Percentiles rank a stretch among this genome's conserved stretches.
phyloP scores from a whole-genome alignment of 2,113 vertebrate genomes.

The Penelope pileata region DNA sequence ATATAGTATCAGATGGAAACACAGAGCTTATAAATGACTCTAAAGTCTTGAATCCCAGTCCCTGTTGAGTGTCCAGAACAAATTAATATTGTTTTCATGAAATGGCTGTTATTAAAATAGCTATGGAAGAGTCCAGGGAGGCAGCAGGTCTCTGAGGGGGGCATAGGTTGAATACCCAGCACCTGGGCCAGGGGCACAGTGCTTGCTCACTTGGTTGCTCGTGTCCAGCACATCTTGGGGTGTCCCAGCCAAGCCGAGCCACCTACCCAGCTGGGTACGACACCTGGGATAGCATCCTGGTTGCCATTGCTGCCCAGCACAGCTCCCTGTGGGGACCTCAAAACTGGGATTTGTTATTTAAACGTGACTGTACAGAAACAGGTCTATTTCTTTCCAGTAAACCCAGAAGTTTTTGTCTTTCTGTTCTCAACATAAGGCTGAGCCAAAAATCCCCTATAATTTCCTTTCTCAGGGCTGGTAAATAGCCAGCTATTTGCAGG shows the following conservation, averaged over 20 bases:
- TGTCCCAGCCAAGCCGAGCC: not conserved
- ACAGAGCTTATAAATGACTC: not conserved
- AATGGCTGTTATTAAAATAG: not conserved
- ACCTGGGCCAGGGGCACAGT: rapidly evolving
- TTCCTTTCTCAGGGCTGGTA: not conserved
- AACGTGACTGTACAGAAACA: not conserved
- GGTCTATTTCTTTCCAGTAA: not conserved
- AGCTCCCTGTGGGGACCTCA: not conserved
- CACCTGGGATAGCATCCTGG: not conserved
- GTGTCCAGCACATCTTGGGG: not conserved
- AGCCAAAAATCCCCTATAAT: not conserved
- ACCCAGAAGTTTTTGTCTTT: not conserved
- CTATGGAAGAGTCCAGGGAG: not conserved
- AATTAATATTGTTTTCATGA: not conserved
- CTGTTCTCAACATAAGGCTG: not conserved
- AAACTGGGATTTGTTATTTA: not conserved
- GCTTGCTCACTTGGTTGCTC: not conserved
- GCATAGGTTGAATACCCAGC: not conserved
- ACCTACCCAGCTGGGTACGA: not conserved
- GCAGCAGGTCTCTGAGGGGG: not conserved
- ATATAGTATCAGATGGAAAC: not conserved
- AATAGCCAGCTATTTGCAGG: not conserved
- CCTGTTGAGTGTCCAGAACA: not conserved
- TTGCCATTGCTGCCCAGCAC: not conserved
- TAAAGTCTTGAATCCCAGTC: not conserved